Evolutionary conservation across 2,888 invertebrate genomes (phyloP), one percentile per base, ranked within the genome.

Genomic region (Tenthredo livida): DNA sequence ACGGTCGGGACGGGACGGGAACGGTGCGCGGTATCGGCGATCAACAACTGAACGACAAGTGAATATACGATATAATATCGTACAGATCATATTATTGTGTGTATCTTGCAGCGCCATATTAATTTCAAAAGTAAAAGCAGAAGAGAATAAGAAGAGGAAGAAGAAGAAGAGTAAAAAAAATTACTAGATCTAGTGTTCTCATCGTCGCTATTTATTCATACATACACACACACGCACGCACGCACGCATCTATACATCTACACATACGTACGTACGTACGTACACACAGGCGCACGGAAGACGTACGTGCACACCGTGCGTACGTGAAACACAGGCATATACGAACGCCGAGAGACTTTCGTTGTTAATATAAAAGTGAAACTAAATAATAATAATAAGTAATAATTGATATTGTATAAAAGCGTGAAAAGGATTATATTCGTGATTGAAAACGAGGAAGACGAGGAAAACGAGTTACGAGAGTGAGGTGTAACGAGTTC

Each of bases 21-120:
- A n/a, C 73, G 40, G 43, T 77, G 67, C 65, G 85, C 40, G n/a
- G 72, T 40, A 72, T 40, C 72, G 40, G 72, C 72, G 72, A 40
- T 33, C 72, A 40, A 40, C 72, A 72, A 72, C 54, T 7, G 37
- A 40, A 40, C 72, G 40, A 40, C 72, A 72, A 40, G 72, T 40
- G 72, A 54, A 54, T 54, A 54, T 54, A 54, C n/a, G 54, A 7
- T 0, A 54, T n/a, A 54, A 54, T 54, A 54, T 54, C 54, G 54
- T n/a, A 54, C 7, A 54, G 0, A 54, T n/a, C 7, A 7, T 54
- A 54, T 54, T n/a, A 54, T 54, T n/a, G 54, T 54, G 54, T 54
- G 54, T n/a, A 54, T 54, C n/a, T 54, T 15, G n/a, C n/a, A 6
- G 6, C 54, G 54, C n/a, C 54, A 54, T 54, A 54, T 54, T 54